phyloP scores from a whole-genome alignment of 2,888 invertebrate genomes.

The Drosophila barbarae region DNA sequence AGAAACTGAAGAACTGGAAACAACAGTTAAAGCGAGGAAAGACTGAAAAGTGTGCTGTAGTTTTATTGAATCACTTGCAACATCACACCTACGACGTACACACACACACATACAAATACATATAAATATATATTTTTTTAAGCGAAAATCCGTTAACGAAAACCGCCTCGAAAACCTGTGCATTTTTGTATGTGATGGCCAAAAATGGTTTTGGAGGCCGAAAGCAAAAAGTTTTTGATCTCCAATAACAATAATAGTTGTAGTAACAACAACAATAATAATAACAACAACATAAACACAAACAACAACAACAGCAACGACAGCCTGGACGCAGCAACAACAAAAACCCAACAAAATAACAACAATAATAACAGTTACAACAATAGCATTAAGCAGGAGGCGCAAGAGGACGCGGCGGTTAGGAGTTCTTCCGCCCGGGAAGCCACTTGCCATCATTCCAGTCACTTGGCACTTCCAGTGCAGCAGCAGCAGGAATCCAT shows the following conservation, averaged over 20 bases:
- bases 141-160: conserved; percentile 8
- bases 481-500: conserved; percentile 26
- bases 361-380: conserved; percentile 37
- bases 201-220: conserved; percentile 76
- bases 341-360: conserved; percentile 17
- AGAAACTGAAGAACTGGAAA: not conserved
- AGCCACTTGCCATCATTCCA: conserved; percentile 50
- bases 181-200: conserved; percentile 35
- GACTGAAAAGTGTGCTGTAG: conserved; percentile 14
- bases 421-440: conserved; percentile 24
- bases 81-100: not conserved
- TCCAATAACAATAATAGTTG: conserved; percentile 37
- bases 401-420: conserved; percentile 30
- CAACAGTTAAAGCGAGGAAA: conserved; percentile 1
- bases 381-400: conserved; percentile 35
- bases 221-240: conserved; percentile 38
- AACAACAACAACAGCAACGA: conserved; percentile 25
- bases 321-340: not conserved
- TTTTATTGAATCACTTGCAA: conserved; percentile 4
- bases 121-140: conserved; percentile 6
- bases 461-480: conserved; percentile 41
- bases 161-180: conserved; percentile 9
- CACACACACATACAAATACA: no score
- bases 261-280: conserved; percentile 12
- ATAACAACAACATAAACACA: conserved; percentile 20